A percentile compares a stretch with the other conserved stretches of the same genome.
Conservation (phyloP, 23 tunicate genomes). For the Trididemnum clinides region DNA sequence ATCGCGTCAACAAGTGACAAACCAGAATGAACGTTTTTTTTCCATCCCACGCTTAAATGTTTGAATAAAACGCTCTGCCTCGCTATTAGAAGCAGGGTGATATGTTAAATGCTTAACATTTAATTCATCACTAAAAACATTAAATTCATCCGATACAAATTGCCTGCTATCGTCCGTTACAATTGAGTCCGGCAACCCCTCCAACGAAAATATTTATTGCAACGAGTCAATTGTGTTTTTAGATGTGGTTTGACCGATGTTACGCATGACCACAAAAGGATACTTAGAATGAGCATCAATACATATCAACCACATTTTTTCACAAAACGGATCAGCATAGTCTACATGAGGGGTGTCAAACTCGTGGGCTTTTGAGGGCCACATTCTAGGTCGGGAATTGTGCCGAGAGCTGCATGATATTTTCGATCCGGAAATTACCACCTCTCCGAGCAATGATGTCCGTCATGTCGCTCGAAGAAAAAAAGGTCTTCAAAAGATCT, state of each 20-base stretch:
- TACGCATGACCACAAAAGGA: slow-evolving; percentile 30
- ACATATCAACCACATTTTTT: slow-evolving; percentile 34
- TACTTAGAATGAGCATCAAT: slow-evolving; percentile 37
- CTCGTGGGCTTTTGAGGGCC: no score
- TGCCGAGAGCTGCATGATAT: no score
- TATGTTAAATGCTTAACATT: neutral
- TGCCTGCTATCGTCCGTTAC: slow-evolving; percentile 19
- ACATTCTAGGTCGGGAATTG: no score
- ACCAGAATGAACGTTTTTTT: neutral
- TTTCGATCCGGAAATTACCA: no score
- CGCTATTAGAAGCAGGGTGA: slow-evolving; percentile 25
- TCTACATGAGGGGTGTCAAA: no score
- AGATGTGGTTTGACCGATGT: slow-evolving; percentile 5
- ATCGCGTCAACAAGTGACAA: neutral
- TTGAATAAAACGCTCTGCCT: slow-evolving; percentile 21
- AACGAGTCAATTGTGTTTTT: neutral
- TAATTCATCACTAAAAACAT: neutral
- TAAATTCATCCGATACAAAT: neutral
- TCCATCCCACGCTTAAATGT: neutral
- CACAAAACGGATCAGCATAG: slow-evolving; percentile 17
- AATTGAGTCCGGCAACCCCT: slow-evolving; percentile 9
- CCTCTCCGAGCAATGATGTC: no score
- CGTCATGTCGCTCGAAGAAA: no score
- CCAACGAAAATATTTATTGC: neutral
- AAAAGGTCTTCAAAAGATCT: no score